phyloP scores from a whole-genome alignment of 2,888 invertebrate genomes.

The Maniola hyperantus region DNA sequence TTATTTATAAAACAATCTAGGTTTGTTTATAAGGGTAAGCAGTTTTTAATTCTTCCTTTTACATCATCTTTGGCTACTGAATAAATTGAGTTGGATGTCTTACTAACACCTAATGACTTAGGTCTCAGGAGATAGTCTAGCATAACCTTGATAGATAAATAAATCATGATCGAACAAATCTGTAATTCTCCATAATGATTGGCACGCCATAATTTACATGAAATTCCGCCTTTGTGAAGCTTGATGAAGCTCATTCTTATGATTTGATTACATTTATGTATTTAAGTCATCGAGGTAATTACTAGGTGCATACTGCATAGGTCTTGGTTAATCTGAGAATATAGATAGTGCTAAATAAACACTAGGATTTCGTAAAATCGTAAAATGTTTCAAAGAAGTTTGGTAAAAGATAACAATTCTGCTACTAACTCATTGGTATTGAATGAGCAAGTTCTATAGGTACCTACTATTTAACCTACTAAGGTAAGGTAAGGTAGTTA shows the following conservation, averaged over 20 bases:
- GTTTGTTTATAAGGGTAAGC: too few relatives aligned
- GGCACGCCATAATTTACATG: slow-evolving; percentile 33
- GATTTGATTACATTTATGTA: slow-evolving; percentile 32
- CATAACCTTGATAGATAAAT: neutral
- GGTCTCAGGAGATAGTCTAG: neutral
- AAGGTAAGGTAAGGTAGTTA: too few relatives aligned
- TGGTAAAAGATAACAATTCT: too few relatives aligned
- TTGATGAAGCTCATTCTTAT: slow-evolving; percentile 33
- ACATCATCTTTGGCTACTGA: too few relatives aligned
- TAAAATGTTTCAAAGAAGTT: too few relatives aligned
- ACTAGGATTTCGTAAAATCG: neutral
- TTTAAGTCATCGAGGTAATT: slow-evolving; percentile 28
- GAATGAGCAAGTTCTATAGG: too few relatives aligned
- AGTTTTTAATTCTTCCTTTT: too few relatives aligned
- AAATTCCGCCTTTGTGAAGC: slow-evolving; percentile 26
- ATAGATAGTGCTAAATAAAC: neutral
- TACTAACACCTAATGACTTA: neutral
- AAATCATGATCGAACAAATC: neutral
- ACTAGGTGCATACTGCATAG: slow-evolving; percentile 26
- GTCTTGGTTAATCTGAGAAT: slow-evolving; percentile 23
- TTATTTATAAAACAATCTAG: too few relatives aligned
- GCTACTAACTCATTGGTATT: too few relatives aligned
- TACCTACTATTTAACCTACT: too few relatives aligned
- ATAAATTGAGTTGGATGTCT: neutral
- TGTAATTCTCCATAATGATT: slow-evolving; percentile 25